phyloP scores from a whole-genome alignment of 2,797 vertebrate species.

The Eulemur rubriventer region DNA sequence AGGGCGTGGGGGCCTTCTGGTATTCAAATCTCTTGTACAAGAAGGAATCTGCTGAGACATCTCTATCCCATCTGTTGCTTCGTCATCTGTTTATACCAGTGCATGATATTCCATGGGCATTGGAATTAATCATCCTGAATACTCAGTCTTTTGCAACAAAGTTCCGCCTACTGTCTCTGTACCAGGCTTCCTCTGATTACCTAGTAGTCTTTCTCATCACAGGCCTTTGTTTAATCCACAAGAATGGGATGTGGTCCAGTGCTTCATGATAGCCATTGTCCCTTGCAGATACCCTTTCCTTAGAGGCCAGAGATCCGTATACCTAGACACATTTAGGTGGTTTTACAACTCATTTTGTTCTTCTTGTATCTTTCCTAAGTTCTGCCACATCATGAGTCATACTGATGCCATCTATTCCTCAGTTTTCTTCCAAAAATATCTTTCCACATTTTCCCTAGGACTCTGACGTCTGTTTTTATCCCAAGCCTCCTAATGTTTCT shows the following conservation, averaged over 20 bases:
- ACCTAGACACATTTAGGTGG: neutral
- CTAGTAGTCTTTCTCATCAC: neutral
- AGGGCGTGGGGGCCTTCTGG: neutral
- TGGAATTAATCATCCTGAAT: neutral
- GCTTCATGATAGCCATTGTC: neutral
- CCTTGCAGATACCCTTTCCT: neutral
- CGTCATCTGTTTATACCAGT: neutral
- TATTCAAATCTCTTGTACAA: neutral
- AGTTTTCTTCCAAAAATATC: constrained; percentile 45
- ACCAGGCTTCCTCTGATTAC: neutral
- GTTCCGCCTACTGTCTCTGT: neutral
- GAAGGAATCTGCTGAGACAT: neutral
- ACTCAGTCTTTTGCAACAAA: neutral
- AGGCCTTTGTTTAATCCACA: neutral
- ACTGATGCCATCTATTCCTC: constrained; percentile 34
- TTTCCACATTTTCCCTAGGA: constrained; percentile 27
- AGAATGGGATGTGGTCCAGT: neutral
- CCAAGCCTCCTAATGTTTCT: neutral
- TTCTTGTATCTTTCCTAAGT: constrained; percentile 35
- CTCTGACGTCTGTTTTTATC: neutral
- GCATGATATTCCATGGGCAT: neutral
- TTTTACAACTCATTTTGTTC: constrained; percentile 9
- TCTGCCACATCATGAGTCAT: constrained; percentile 28
- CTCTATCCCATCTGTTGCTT: neutral
- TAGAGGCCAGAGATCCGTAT: neutral